These are phyloP conservation scores for Pleuronectes platessa DNA, from an alignment of 2,113 vertebrate genomes.

Conservation along the genomic window DNA sequence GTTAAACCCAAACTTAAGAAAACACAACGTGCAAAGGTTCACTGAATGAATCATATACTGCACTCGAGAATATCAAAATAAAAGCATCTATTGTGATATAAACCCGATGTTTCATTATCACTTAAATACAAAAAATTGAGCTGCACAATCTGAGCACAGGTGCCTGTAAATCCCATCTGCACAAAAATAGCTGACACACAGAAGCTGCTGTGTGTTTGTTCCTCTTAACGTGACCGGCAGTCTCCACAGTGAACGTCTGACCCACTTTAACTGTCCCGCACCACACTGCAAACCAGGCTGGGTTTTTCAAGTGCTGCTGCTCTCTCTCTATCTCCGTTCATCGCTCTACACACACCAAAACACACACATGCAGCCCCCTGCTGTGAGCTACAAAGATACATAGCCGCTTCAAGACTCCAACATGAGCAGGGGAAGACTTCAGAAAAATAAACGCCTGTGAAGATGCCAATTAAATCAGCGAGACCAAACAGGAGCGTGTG, in stretches of 20 bases:
- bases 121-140: too few species aligned
- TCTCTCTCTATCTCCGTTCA: too few species aligned
- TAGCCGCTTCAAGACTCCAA: slow-evolving; percentile 19
- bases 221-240: slow-evolving; percentile 26
- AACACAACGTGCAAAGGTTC: neutral
- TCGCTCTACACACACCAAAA: neutral
- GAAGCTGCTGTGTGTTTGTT: slow-evolving; percentile 11
- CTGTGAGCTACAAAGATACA: slow-evolving; percentile 24
- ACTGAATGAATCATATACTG: slow-evolving; percentile 4
- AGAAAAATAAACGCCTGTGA: slow-evolving; percentile 48
- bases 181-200: neutral
- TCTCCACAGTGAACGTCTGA: slow-evolving; percentile 17
- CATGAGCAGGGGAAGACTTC: slow-evolving; percentile 37
- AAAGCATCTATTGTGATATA: too few species aligned
- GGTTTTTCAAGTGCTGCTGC: too few species aligned
- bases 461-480: slow-evolving; percentile 67
- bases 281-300: neutral
- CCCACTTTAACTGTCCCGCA: slow-evolving; percentile 22
- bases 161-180: too few species aligned
- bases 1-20: slow-evolving; percentile 33
- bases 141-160: too few species aligned
- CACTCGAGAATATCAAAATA: neutral
- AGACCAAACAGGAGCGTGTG: slow-evolving; percentile 19
- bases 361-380: slow-evolving; percentile 13
- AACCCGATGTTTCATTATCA: too few species aligned